A percentile compares a stretch with the other conserved stretches of the same genome.
These are phyloP conservation scores for Bubo bubo DNA, from an alignment of 2,113 vertebrate genomes.

Conservation along the genomic window DNA sequence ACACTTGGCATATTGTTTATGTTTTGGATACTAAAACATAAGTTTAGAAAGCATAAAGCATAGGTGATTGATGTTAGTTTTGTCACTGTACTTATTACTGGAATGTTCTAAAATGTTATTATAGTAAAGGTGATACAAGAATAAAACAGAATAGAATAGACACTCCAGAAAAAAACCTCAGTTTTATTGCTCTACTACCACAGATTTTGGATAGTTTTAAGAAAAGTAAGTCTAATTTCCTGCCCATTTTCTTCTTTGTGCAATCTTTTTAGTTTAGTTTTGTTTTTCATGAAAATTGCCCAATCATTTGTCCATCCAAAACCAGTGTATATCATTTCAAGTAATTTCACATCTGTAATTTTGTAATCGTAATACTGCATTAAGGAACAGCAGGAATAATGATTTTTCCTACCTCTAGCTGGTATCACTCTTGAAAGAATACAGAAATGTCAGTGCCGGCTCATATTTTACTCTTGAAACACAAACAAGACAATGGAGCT, in stretches of 20 bases:
- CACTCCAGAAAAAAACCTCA: neutral
- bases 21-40: neutral
- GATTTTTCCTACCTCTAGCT: neutral
- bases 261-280: neutral
- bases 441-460: neutral
- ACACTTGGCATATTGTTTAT: neutral
- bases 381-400: neutral
- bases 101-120: neutral
- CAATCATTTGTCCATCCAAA: neutral
- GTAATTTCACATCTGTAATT: neutral
- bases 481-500: neutral
- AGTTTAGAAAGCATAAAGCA: neutral
- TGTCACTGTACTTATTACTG: neutral
- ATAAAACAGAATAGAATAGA: neutral
- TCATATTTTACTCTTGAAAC: constrained; percentile 6
- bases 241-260: neutral
- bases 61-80: neutral
- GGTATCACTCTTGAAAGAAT: neutral
- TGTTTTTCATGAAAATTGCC: neutral
- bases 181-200: neutral
- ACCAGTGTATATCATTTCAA: neutral
- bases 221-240: neutral
- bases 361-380: neutral
- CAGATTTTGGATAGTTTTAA: neutral
- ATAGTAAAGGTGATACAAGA: neutral